Conservation (phyloP, 1,140 invertebrate genomes). For the Ceratosolen fusciceps region DNA sequence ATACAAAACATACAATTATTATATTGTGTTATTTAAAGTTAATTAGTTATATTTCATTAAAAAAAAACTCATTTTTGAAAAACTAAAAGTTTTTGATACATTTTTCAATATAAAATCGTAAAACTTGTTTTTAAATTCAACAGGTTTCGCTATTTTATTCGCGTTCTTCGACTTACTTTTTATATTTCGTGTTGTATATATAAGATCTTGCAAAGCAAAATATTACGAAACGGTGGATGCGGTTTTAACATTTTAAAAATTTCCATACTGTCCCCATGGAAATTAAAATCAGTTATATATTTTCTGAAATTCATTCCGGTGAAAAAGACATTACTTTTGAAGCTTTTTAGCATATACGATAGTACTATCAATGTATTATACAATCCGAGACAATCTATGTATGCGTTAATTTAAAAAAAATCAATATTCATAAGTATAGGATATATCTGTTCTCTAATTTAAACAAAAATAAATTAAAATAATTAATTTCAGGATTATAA, state of each 20-base stretch:
- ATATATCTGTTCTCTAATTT: not conserved
- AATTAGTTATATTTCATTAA: too few species aligned
- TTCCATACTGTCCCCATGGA: not conserved
- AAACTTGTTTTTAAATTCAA: not conserved
- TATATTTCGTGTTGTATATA: not conserved
- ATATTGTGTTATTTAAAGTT: too few species aligned
- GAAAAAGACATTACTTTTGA: not conserved
- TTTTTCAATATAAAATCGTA: too few species aligned
- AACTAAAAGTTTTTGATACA: too few species aligned
- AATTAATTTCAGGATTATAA: not conserved
- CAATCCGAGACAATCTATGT: too few species aligned
- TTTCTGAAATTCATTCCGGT: not conserved
- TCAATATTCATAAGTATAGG: not conserved
- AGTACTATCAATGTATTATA: too few species aligned
- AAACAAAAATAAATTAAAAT: not conserved
- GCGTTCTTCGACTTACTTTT: not conserved
- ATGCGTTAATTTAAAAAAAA: too few species aligned
- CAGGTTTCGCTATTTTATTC: not conserved
- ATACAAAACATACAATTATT: too few species aligned
- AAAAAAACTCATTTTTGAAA: conserved; percentile 17
- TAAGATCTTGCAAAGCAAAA: not conserved
- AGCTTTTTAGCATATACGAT: too few species aligned
- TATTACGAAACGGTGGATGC: not conserved
- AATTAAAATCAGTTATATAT: not conserved
- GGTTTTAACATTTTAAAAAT: not conserved